Base-by-base conservation (phyloP, 2,113 vertebrate genomes). In the Zeus faber region DNA sequence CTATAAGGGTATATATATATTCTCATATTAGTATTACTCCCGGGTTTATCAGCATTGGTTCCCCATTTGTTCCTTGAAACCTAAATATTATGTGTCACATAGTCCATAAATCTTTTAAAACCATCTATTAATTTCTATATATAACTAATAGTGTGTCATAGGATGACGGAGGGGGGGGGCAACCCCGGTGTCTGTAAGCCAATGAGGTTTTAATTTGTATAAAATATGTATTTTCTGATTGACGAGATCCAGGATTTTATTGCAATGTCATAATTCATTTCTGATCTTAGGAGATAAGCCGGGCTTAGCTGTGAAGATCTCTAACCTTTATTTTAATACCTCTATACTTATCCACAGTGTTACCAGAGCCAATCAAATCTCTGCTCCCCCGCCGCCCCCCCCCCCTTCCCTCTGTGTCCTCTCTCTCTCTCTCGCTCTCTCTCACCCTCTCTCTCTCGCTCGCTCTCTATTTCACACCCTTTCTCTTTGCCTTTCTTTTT, bases 251-350 rank as follows among this genome's bases (percentile, higher is more conserved):
- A 39, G 64, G 65, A 75, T 77, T 62, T 76, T 65, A 79, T 70
- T 68, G 58, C 69, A 66, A 80, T 74, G 74, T 83, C 81, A 70
- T 79, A 78, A 81, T 85, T 81, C 56, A 78, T 82, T 81, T 82
- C 46, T 66, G 65, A 82, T 78, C 72, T 56, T 53, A 72, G 49
- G 50, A 70, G 78, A 80, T 84, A 80, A 84, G 74, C 81, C 55
- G 3, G 62, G 74, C 55, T 87, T 77, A 80, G 64, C 55, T 54
- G 58, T 56, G 79, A 75, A 72, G 66, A 76, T 81, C 71, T 81
- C 54, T 79, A 83, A 84, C 82, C 76, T 86, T 83, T 83, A 63
- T 71, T 79, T 81, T 80, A 83, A 83, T 85, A 76, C 67, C 53
- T 35, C 57, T n/a, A n/a, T 58, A 55, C 61, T 71, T 66, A 69